Base-by-base conservation (phyloP, 2,113 vertebrate genomes). In the Marmota monax region DNA sequence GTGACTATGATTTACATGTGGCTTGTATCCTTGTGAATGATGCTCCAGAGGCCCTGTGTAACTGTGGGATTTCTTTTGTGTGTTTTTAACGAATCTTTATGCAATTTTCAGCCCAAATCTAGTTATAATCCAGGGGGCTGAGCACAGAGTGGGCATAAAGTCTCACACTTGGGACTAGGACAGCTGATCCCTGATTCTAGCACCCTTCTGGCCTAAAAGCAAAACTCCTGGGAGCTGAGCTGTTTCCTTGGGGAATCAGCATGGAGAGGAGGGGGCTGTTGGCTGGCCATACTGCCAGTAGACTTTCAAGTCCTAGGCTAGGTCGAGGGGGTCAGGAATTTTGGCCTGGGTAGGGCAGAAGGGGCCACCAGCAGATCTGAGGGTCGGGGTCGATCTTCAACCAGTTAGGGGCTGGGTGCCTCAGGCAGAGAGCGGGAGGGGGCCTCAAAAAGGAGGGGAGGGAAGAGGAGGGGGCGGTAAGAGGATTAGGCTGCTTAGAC, bases 401-500 rank as follows among this genome's bases (percentile, higher is more conserved):
- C 86, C 95, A 90, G 98, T 99, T 98, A 99, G 98, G 99, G 98
- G 98, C 98, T 98, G 70, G 48, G 65, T 78, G 98, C 98, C 99
- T 99, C 98, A 98, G 97, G 98, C 98, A 98, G 99, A 98, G 98
- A 99, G 98, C 96, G 97, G 97, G 99, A 99, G 99, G 99, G 99
- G 99, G 99, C 99, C 99, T 99, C 99, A 99, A 99, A 99, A 99
- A 99, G 99, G 99, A 99, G 99, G 99, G 99, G 99, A 99, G 99
- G 99, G 99, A 99, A 99, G 99, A 99, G 99, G 99, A 99, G 99
- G 99, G 99, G 63, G 99, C 98, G 98, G 98, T 99, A 99, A 99
- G 99, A 99, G 99, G 99, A 99, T 99, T 99, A 99, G 99, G 99
- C 99, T 98, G 99, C 99, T 99, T 99, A 99, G 99, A 99, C 99